A percentile compares a stretch with the other conserved stretches of the same genome.
phyloP scores from a whole-genome alignment of 1,140 invertebrate species.

The Trichonephila clavipes region DNA sequence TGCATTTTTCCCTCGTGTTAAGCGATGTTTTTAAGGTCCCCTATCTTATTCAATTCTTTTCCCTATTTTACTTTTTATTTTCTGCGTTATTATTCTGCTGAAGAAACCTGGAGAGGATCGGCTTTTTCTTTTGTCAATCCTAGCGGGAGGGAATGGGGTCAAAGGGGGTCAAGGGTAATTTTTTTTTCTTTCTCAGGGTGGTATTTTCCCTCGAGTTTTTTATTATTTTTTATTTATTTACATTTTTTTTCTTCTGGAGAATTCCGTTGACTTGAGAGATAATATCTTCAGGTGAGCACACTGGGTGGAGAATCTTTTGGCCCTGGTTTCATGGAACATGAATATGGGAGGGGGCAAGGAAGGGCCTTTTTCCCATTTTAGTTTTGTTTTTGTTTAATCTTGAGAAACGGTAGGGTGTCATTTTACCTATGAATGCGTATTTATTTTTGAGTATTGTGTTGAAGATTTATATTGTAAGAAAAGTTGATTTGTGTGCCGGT shows the following conservation, averaged over 20 bases:
- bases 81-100: neutral
- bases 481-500: no score
- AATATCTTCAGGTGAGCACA: conserved; percentile 18
- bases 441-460: neutral
- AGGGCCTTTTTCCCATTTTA: no score
- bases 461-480: neutral
- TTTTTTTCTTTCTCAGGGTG: conserved; percentile 51
- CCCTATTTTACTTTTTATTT: neutral
- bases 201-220: neutral
- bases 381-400: neutral
- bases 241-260: neutral
- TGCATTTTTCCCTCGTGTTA: neutral
- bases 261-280: neutral
- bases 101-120: conserved; percentile 18
- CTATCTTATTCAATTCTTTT: neutral
- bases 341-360: neutral
- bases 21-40: neutral
- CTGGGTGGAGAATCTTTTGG: neutral
- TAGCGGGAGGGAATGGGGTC: neutral
- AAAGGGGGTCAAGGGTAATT: conserved; percentile 46
- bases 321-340: neutral
- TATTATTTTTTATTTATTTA: no score
- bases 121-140: conserved; percentile 37
- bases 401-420: neutral
- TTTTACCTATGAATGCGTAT: neutral